Evolutionary conservation across 1,140 invertebrate genomes (phyloP), one percentile per base, ranked within the genome.

Genomic region (Platorchestia sp.): DNA sequence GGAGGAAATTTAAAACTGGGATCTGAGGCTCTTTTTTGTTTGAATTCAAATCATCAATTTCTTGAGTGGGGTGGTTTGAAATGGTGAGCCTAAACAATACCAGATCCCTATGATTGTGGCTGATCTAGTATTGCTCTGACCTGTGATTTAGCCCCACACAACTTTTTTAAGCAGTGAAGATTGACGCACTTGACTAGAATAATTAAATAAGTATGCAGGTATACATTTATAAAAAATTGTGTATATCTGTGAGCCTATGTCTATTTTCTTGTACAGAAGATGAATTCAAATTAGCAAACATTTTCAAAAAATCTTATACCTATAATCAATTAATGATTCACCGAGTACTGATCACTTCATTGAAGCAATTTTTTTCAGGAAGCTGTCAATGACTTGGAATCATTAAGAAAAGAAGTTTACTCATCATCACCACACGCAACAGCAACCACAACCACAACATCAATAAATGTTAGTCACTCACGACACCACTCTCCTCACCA

Each of bases 381-480:
- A 47, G 91, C 91, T 40, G 91, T 93, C 6, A 93, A 93, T 93
- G 91, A 93, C 40, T 44, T 93, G 3, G 44, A 93, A 27, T 93
- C 91, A 44, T 44, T 93, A 45, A 93, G 44, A 45, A 47, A 93
- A 93, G 91, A 93, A 93, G 91, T 93, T 93, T 93, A 93, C 40
- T 93, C 91, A 7, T 45, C 91, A 42, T 93, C 91, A 44, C 91
- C 91, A 45, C 91, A 93, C 45, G 44, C 91, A 44, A 93, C 91
- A 42, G 87, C 87, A 93, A 45, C 91, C 91, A 93, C 91, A 93
- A 93, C 91, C 40, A 93, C 91, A 45, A 90, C 87, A 19, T 43
- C 87, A 90, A 44, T 47, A 45, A 93, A 93, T 45, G 40, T n/a
- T 16, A 47, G 91, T 93, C 91, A 93, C 45, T 93, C 91, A 5